A percentile compares a stretch with the other conserved stretches of the same genome.
Conservation (phyloP, 35 echinoderm and acorn worm species). For the Diadema setosum region DNA sequence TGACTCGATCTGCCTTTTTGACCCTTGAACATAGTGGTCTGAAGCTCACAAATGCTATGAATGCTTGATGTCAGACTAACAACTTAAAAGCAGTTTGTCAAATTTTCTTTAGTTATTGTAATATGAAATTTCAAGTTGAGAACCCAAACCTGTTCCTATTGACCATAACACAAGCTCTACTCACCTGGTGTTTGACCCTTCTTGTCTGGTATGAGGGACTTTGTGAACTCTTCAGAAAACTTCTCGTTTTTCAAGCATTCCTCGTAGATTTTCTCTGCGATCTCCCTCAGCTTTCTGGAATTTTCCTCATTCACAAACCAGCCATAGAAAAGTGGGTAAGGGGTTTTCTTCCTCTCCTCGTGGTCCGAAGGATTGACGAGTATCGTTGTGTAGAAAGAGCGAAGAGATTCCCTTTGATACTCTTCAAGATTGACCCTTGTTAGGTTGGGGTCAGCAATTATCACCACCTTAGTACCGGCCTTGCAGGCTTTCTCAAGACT, state of each 20-base stretch:
- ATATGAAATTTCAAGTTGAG: too few species aligned
- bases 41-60: too few species aligned
- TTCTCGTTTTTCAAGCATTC: not conserved
- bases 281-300: not conserved
- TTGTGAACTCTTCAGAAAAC: conserved; percentile 64
- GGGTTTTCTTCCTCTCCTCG: not conserved
- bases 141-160: too few species aligned
- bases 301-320: conserved; percentile 58
- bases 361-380: not conserved
- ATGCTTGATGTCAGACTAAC: too few species aligned
- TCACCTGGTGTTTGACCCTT: not conserved
- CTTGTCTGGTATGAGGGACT: conserved; percentile 8
- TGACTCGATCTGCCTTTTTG: too few species aligned
- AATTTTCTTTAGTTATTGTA: too few species aligned
- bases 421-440: not conserved
- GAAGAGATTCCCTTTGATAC: not conserved
- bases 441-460: conserved; percentile 21
- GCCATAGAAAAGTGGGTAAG: conserved; percentile 64
- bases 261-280: not conserved
- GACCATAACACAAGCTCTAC: too few species aligned
- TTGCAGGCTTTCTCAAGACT: conserved; percentile 1
- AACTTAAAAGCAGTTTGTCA: too few species aligned
- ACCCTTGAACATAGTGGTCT: too few species aligned
- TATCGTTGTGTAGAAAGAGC: conserved; percentile 30
- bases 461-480: not conserved